Evolutionary conservation across 2,113 vertebrate species (phyloP), one percentile per base, ranked within the genome.

Genomic region (Pundamilia nyererei): DNA sequence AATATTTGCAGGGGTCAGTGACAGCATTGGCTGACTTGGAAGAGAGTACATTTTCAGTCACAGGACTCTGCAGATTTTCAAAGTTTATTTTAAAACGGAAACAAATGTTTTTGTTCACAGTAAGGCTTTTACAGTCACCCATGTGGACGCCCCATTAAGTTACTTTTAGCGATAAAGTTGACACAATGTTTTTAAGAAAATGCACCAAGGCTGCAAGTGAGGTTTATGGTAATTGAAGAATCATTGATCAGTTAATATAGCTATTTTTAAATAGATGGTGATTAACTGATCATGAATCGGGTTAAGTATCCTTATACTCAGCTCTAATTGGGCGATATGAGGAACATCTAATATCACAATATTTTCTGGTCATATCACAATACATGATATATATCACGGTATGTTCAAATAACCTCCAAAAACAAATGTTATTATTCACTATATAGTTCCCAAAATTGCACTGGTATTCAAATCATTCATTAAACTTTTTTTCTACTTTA

Each of bases 371-470:
- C 31, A 19, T 62, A 33, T 62, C 58, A 65, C 31, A 35, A 65
- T 65, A 65, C 17, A 65, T n/a, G 17, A 35, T 38, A 5, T 65
- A 65, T 38, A 35, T 65, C 17, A 65, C 3, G 1, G 10, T 65
- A 7, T 65, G 31, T 35, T 65, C 0, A 65, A 65, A 65, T 35
- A 65, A 35, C 0, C 6, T 62, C 58, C 58, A 65, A 65, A 65
- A 65, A 12, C 31, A 65, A 65, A 35, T 35, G 58, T 65, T 65
- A n/a, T 65, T 65, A n/a, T 65, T 38, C 10, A 38, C 31, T 38
- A 12, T 7, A 2, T 38, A n/a, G 31, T 35, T 35, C 10, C 0
- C 0, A 12, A 35, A 65, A 35, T 35, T n/a, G 17, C 10, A 0
- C 4, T 38, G 31, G 17, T 65, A 38, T 65, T 38, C 31, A 65